These are phyloP conservation scores for Coreius guichenoti DNA, from an alignment of 2,797 vertebrate species.

Conservation along the genomic window DNA sequence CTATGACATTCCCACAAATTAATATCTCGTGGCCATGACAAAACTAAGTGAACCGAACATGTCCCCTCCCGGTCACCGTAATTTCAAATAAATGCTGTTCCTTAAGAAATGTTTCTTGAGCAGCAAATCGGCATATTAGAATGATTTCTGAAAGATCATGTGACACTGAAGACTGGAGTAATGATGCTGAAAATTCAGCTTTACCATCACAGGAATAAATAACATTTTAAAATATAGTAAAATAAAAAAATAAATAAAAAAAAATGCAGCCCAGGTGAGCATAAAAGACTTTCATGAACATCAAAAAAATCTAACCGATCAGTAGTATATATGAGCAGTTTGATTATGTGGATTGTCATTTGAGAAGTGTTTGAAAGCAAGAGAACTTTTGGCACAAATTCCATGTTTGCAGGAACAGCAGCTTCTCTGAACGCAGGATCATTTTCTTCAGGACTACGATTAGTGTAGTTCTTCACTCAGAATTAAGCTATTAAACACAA, in stretches of 20 bases:
- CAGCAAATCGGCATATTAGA: neutral
- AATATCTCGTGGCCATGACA: no score
- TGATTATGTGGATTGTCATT: neutral
- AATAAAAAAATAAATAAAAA: no score
- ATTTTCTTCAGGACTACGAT: neutral
- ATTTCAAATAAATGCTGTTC: neutral
- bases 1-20: no score
- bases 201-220: neutral
- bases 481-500: neutral
- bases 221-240: neutral
- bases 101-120: neutral
- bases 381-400: neutral
- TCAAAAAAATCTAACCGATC: no score
- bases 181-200: neutral
- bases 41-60: no score
- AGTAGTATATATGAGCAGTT: neutral
- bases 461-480: neutral
- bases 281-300: no score
- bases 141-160: neutral
- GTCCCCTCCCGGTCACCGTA: no score
- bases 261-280: no score
- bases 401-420: neutral
- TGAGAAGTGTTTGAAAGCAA: neutral
- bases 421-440: neutral
- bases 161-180: neutral